phyloP scores from a whole-genome alignment of 2,888 invertebrate genomes.

The Heliconius hortense region DNA sequence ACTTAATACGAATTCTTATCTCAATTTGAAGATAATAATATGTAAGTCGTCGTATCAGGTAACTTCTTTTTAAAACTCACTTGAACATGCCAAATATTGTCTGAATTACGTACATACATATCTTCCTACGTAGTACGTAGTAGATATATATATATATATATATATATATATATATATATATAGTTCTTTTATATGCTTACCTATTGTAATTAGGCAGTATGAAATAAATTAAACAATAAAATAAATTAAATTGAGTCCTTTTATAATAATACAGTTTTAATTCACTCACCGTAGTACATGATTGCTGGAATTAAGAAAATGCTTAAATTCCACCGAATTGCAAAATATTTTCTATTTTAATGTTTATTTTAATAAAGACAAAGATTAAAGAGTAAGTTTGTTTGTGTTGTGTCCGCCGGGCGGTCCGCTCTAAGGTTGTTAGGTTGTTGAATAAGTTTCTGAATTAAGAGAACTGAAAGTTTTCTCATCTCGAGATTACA shows the following conservation, averaged over 20 bases:
- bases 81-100: conserved; percentile 50
- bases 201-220: too few species aligned
- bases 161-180: background rate
- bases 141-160: too few species aligned
- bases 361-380: conserved; percentile 62
- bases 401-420: conserved; percentile 72
- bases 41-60: conserved; percentile 47
- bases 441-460: conserved; percentile 83
- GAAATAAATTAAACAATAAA: background rate
- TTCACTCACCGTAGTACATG: conserved; percentile 1
- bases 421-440: conserved; percentile 81
- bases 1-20: conserved; percentile 26
- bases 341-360: conserved; percentile 54
- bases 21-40: conserved; percentile 47
- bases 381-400: conserved; percentile 77
- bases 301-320: background rate
- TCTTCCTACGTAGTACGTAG: background rate
- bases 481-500: conserved; percentile 83
- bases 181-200: background rate
- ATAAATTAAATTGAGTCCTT: background rate
- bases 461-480: conserved; percentile 83
- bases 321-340: conserved; percentile 32
- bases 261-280: background rate
- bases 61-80: conserved; percentile 51
- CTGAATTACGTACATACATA: background rate